Evolutionary conservation across 2,888 invertebrate species (phyloP).

Genomic region (Euclidia mi): DNA sequence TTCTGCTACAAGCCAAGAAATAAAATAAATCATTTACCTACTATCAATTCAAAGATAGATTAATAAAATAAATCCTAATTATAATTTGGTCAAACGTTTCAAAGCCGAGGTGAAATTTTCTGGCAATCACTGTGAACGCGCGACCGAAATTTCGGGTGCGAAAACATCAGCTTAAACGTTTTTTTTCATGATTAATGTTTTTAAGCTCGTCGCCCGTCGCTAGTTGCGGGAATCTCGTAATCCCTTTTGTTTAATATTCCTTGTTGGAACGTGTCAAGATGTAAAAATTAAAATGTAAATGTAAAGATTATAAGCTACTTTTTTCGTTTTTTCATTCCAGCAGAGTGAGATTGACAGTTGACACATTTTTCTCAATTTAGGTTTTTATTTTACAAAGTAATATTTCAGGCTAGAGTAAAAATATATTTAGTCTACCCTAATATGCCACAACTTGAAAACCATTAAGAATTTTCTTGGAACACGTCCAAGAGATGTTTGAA

Average conservation of each 20-base stretch:
- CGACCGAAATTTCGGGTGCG: slow-evolving; percentile 15
- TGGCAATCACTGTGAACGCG: slow-evolving; percentile 11
- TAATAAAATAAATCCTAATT: neutral
- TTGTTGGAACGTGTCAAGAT: slow-evolving; percentile 45
- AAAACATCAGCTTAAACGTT: slow-evolving; percentile 25
- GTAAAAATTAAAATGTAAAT: slow-evolving; percentile 21
- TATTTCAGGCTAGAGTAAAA: neutral
- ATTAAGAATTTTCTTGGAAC: neutral
- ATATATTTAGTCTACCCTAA: neutral
- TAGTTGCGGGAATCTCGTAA: slow-evolving; percentile 28
- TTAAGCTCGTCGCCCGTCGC: slow-evolving; percentile 23
- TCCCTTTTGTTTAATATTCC: slow-evolving; percentile 47
- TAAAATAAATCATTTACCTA: neutral
- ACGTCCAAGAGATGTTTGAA: neutral
- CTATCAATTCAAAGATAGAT: neutral
- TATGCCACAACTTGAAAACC: neutral
- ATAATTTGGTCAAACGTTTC: neutral
- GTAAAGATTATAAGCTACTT: slow-evolving; percentile 16
- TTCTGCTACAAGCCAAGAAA: neutral
- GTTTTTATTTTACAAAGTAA: neutral
- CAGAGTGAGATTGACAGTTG: slow-evolving; percentile 30
- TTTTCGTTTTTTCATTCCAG: slow-evolving; percentile 10
- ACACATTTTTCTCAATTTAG: slow-evolving; percentile 14
- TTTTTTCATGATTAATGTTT: slow-evolving; percentile 47
- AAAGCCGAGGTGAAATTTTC: neutral